Base-by-base conservation (phyloP, 1,140 invertebrate species). In the Drosophila bocqueti region DNA sequence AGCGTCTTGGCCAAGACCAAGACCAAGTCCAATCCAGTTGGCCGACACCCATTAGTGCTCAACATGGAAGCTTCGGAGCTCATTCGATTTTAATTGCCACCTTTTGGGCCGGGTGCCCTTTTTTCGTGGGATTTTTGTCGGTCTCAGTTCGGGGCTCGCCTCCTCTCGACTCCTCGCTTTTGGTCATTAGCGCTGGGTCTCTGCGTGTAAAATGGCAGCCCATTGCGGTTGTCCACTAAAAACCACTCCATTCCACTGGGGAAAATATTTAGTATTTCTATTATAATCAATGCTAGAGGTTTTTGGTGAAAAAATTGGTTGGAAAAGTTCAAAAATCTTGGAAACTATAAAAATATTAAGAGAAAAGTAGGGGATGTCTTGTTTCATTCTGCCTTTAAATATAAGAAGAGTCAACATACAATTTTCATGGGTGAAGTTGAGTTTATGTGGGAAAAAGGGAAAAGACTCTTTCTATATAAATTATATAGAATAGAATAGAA, bases 81-180 rank as follows among this genome's bases (percentile, higher is more conserved):
- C 85, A 90, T 90, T 90, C 85, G 85, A 90, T 90, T 90, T 90
- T 90, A 90, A 90, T 90, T 90, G 84, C 84, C 78, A 81, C 82
- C 64, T 62, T 64, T 79, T 71, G 54, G 54, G 67, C 57, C 49
- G 66, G 66, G 52, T 60, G 84, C 84, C 81, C 81, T 90, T 85
- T 90, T 89, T 49, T 47, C 84, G 84, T 89, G 84, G 85, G 84
- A 89, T 73, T 72, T 71, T 72, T 55, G 52, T 72, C 66, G 61
- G 67, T 81, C 68, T 83, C 54, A 46, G 60, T 62, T 82, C 68
- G 55, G n/a, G 59, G n/a, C 50, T 66, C 50, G 52, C 50, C 50
- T 21, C 52, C 52, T 42, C 42, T 47, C 24, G 24, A 26, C 59
- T 62, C 60, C 65, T 67, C 47, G 54, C 42, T 59, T 82, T 83